phyloP scores from a whole-genome alignment of 2,113 vertebrate genomes.

The Peromyscus leucopus region DNA sequence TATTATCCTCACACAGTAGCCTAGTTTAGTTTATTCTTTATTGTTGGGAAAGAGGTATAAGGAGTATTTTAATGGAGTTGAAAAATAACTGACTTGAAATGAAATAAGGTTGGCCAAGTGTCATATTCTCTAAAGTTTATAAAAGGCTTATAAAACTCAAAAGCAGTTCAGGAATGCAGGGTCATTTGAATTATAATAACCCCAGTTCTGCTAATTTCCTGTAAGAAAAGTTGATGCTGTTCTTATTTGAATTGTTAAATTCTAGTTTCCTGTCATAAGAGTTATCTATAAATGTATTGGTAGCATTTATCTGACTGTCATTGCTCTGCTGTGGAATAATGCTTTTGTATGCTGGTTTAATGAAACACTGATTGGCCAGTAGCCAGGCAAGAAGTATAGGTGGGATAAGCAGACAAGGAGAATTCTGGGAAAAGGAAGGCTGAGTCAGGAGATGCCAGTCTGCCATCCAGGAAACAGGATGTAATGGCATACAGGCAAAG shows the following conservation, averaged over 20 bases:
- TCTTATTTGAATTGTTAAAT: slow-evolving; percentile 59
- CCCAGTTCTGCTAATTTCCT: slow-evolving; percentile 68
- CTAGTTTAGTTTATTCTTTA: neutral
- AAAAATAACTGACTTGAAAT: slow-evolving; percentile 56
- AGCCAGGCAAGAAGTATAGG: too few species aligned
- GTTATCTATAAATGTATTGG: neutral
- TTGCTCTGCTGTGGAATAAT: too few species aligned
- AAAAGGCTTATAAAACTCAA: slow-evolving; percentile 62
- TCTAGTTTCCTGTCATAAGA: slow-evolving; percentile 67
- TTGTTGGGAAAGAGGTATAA: slow-evolving; percentile 54
- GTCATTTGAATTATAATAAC: slow-evolving; percentile 75
- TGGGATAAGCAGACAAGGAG: too few species aligned
- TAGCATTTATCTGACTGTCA: too few species aligned
- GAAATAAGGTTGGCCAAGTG: slow-evolving; percentile 52
- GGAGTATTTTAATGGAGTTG: neutral
- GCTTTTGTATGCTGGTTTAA: too few species aligned
- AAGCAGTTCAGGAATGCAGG: slow-evolving; percentile 77
- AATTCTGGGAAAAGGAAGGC: too few species aligned
- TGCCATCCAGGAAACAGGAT: too few species aligned
- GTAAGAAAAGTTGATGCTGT: slow-evolving; percentile 73
- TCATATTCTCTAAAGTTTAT: slow-evolving; percentile 57
- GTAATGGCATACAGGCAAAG: too few species aligned
- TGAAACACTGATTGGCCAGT: too few species aligned
- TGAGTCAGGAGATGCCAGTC: too few species aligned
- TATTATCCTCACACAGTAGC: slow-evolving; percentile 36